Percentiles rank a stretch among this genome's conserved stretches.
Evolutionary conservation across 2,888 invertebrate species (phyloP).

Genomic region (Dasysyrphus albostriatus): DNA sequence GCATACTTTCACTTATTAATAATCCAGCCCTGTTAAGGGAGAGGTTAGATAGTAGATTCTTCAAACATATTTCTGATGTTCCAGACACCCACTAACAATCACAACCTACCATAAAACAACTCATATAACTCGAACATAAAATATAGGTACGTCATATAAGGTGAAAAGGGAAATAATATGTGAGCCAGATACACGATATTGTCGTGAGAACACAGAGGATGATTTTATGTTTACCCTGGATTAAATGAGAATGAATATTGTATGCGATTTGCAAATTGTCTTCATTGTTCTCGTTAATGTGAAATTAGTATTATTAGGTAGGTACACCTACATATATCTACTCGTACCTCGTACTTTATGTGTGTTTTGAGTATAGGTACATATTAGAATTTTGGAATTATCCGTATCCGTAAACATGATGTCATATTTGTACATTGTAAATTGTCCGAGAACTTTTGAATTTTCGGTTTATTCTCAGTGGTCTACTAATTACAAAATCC

Average conservation of each 20-base stretch:
- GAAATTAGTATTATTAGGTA: conserved; percentile 76
- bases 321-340: neutral
- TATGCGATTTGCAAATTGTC: conserved; percentile 76
- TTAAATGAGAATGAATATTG: conserved; percentile 76
- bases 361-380: conserved; percentile 52
- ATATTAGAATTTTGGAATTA: conserved; percentile 72
- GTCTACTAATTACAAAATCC: conserved; percentile 76
- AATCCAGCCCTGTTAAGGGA: conserved; percentile 5
- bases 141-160: conserved; percentile 42
- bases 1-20: neutral
- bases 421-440: conserved; percentile 76
- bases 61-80: conserved; percentile 28
- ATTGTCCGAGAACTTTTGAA: conserved; percentile 75
- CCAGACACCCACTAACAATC: conserved; percentile 44
- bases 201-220: conserved; percentile 75
- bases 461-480: conserved; percentile 75
- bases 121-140: conserved; percentile 22
- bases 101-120: conserved; percentile 30
- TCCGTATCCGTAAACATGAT: conserved; percentile 74
- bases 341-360: conserved; percentile 23
- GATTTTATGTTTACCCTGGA: conserved; percentile 76
- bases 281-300: conserved; percentile 76
- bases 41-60: conserved; percentile 8
- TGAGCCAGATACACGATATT: conserved; percentile 64
- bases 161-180: conserved; percentile 65